These are phyloP conservation scores for Antitype chi DNA, from an alignment of 2,888 invertebrate species.

Conservation along the genomic window DNA sequence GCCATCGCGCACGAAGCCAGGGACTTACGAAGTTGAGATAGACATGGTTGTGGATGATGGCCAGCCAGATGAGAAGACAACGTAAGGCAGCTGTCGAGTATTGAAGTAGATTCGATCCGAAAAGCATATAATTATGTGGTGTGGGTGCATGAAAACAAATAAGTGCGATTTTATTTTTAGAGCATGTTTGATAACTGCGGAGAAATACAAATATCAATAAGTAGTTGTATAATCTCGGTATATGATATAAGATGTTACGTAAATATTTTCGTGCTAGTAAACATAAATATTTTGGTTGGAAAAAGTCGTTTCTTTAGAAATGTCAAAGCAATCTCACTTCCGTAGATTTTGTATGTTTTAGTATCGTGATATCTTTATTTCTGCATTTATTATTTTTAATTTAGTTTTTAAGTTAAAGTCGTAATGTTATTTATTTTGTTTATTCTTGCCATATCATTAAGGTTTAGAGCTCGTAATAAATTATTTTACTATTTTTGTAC, in stretches of 20 bases:
- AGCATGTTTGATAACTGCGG: conserved; percentile 13
- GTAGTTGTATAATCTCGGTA: conserved; percentile 23
- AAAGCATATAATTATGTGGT: too few relatives aligned
- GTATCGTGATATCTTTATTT: conserved; percentile 57
- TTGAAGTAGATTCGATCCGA: conserved; percentile 4
- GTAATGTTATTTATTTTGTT: conserved; percentile 71
- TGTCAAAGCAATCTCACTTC: conserved; percentile 28
- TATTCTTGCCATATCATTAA: conserved; percentile 85
- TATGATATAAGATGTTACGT: conserved; percentile 30
- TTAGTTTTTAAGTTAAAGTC: conserved; percentile 59
- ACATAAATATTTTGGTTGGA: background rate
- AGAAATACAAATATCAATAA: conserved; percentile 37
- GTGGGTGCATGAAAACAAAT: conserved; percentile 18
- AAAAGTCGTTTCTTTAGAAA: conserved; percentile 19
- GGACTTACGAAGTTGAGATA: conserved; percentile 85
- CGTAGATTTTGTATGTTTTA: conserved; percentile 34
- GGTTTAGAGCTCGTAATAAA: conserved; percentile 67
- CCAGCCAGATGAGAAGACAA: conserved; percentile 78
- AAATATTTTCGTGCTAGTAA: conserved; percentile 11
- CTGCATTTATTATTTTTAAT: conserved; percentile 66
- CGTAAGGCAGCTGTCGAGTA: conserved; percentile 32
- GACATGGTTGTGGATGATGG: conserved; percentile 86
- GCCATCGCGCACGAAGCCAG: conserved; percentile 83
- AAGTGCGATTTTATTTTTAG: conserved; percentile 27
- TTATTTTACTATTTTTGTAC: conserved; percentile 63